Evolutionary conservation across 2,797 vertebrate genomes (phyloP), one percentile per base, ranked within the genome.

Genomic region (Sandelia bainsii): DNA sequence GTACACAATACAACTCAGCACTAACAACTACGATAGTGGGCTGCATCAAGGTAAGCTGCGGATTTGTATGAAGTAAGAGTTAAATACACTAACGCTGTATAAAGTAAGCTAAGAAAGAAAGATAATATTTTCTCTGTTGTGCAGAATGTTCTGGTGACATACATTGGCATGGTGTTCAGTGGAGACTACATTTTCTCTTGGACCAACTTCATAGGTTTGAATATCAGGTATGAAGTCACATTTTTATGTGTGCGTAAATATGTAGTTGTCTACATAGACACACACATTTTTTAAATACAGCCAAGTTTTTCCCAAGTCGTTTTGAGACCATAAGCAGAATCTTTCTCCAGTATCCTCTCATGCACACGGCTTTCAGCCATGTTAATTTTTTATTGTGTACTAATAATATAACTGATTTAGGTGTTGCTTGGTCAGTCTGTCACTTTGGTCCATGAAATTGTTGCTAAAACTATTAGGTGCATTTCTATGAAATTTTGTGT

Each of bases 181-280:
- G 98, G 97, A 86, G 98, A 99, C 92, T 99, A 99, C 94, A 97
- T 99, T 90, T 99, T 99, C 93, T 96, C 96, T 1, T 99, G 98
- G 98, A 96, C 95, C 7, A 99, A 99, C 90, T 99, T 99, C 91
- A 93, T 99, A 61, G 98, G 98, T 46, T 91, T 99, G 89, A 99
- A 99, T 91, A 98, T 99, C 91, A 99, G 98, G 98, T 99, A 92
- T 45, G 69, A 58, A 40, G 19, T 6, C 7, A 8, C 10, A 44
- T 40, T 52, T 0, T 42, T 1, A 20, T 42, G 0, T 13, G 22
- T 49, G 17, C 14, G 34, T 11, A 54, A 34, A 39, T 16, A 14
- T 44, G 3, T 10, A 25, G 13, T 32, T 48, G 9, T 61, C 11
- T 56, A 20, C 0, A 49, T 16, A 29, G 39, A 40, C 4, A 6